Base-by-base conservation (phyloP, 2,797 vertebrate genomes). In the Neoniphon sammara region DNA sequence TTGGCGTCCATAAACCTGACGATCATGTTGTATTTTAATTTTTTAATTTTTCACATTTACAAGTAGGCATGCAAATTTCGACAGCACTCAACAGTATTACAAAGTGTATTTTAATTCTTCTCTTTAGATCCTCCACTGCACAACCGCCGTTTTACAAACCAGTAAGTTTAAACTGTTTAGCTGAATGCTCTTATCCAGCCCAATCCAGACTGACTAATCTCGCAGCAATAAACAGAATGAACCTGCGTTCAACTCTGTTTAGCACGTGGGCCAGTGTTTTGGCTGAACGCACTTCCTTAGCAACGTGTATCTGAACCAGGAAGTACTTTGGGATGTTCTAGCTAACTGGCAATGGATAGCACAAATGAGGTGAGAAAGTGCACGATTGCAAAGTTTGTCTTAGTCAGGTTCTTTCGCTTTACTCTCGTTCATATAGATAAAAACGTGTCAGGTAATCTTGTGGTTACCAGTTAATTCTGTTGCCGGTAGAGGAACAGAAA, bases 301-400 rank as follows among this genome's bases (percentile, higher is more conserved):
- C 91, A 89, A 91, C 88, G 91, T 73, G 66, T 86, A 73, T 82
- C 55, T 92, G 90, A 91, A 94, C 91, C 90, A 87, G 94, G 93
- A 94, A 94, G 93, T 90, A 80, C 69, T 93, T 83, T 11, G 4
- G 25, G 14, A 0, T 36, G 70, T 71, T 59, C 21, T 30, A 12
- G 88, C 83, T 82, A 75, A 46, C 70, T 77, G 77, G 83, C 81
- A 52, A 23, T 50, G 50, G 58, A 50, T 57, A 81, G 66, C 81
- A 63, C 52, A 72, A 60, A 74, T 11, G 44, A 62, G 36, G 36
- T 59, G 64, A 53, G 66, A 80, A 75, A 81, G 77, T 78, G 69
- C 66, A 50, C 63, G 63, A 31, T 62, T 72, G 34, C 23, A 76
- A 89, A 90, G 87, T 89, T 85, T 36, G 31, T 53, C 20, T 30